A percentile compares a stretch with the other conserved stretches of the same genome.
These are phyloP conservation scores for Gasteruption jaculator DNA, from an alignment of 2,888 invertebrate genomes.

Conservation along the genomic window DNA sequence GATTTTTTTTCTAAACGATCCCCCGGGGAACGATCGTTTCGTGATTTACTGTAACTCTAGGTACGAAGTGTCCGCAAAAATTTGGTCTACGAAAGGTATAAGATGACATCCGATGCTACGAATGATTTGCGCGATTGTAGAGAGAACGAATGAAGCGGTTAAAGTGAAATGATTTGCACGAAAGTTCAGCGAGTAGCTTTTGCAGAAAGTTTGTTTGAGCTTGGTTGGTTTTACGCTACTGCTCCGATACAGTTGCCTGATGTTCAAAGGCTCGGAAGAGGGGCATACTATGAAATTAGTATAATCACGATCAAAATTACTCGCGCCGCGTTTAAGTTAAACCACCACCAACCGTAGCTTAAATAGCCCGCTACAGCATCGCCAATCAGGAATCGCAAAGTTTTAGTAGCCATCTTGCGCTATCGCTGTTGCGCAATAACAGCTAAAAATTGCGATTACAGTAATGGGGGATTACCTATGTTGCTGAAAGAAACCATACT, in stretches of 20 bases:
- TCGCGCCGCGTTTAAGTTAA: slow-evolving; percentile 35
- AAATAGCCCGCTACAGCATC: slow-evolving; percentile 38
- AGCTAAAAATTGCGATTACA: slow-evolving; percentile 35
- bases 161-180: too few relatives aligned
- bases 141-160: too few relatives aligned
- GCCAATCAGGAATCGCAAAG: slow-evolving; percentile 33
- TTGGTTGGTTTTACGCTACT: too few relatives aligned
- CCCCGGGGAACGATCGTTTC: too few relatives aligned
- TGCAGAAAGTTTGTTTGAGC: too few relatives aligned
- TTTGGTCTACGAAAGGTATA: too few relatives aligned
- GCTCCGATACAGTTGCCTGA: slow-evolving; percentile 34
- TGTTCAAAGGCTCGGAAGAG: slow-evolving; percentile 37
- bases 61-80: too few relatives aligned
- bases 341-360: slow-evolving; percentile 43
- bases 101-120: too few relatives aligned
- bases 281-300: slow-evolving; percentile 43
- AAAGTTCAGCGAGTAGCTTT: too few relatives aligned
- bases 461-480: slow-evolving; percentile 36
- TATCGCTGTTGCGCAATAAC: slow-evolving; percentile 29
- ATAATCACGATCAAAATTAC: slow-evolving; percentile 46
- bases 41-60: too few relatives aligned
- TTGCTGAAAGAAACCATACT: background rate
- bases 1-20: slow-evolving; percentile 6
- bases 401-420: slow-evolving; percentile 39
- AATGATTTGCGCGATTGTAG: too few relatives aligned